Conservation (phyloP, 1,140 invertebrate species). For the Orussus abietinus region DNA sequence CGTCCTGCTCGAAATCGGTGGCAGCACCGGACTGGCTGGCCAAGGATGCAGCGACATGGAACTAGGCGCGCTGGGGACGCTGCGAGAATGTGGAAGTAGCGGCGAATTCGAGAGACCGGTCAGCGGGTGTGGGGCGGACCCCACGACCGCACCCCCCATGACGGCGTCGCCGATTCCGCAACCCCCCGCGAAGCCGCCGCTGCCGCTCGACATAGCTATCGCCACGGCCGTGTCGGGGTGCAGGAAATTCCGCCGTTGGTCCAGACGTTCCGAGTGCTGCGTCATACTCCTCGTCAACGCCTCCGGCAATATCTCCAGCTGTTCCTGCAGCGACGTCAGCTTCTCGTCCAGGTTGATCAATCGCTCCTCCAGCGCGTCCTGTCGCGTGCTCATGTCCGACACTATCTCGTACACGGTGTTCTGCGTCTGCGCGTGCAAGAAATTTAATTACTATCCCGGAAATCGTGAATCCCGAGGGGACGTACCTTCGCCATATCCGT, state of each 20-base stretch:
- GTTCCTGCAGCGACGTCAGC: slow-evolving; percentile 71
- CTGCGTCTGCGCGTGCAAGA: slow-evolving; percentile 71
- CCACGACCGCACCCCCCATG: slow-evolving; percentile 15
- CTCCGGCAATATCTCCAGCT: slow-evolving; percentile 79
- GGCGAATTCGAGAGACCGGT: slow-evolving; percentile 51
- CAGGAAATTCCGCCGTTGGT: slow-evolving; percentile 76
- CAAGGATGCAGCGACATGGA: slow-evolving; percentile 60
- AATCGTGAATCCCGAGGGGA: slow-evolving; percentile 10
- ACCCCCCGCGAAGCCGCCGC: slow-evolving; percentile 31
- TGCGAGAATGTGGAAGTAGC: slow-evolving; percentile 58
- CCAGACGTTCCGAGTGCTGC: slow-evolving; percentile 64
- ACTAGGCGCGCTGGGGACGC: slow-evolving; percentile 53
- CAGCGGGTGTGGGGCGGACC: slow-evolving; percentile 32
- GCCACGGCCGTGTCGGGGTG: slow-evolving; percentile 78
- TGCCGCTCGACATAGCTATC: slow-evolving; percentile 40
- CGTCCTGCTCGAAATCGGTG: slow-evolving; percentile 65
- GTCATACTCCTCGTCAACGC: slow-evolving; percentile 70
- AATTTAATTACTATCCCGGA: slow-evolving; percentile 3
- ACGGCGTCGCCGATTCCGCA: slow-evolving; percentile 20
- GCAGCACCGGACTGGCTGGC: slow-evolving; percentile 69
- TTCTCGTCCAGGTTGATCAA: slow-evolving; percentile 84
- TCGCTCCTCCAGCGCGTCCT: slow-evolving; percentile 85
- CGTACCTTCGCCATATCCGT: slow-evolving; percentile 99
- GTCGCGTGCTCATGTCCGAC: slow-evolving; percentile 89
- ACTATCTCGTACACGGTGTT: slow-evolving; percentile 96